Evolutionary conservation across 2,113 vertebrate genomes (phyloP), one percentile per base, ranked within the genome.

Genomic region (Acanthisitta chloris): DNA sequence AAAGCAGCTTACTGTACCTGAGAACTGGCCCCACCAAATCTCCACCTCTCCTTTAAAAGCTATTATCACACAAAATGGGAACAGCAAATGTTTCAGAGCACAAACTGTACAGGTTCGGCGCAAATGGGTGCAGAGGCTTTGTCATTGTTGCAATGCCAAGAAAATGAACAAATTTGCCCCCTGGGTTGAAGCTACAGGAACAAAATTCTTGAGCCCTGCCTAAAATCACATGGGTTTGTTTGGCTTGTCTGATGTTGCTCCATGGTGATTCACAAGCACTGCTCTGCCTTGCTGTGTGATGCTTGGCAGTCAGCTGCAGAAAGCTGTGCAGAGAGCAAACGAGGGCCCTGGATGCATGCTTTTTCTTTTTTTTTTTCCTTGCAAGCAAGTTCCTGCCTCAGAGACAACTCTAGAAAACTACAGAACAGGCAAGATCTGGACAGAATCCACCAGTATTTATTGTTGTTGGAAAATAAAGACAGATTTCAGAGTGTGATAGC

Each of bases 141-240:
- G 78, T 31, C 48, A 40, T 55, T 86, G 64, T 74, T 95, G 57
- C 67, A 74, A 69, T 88, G 80, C 86, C 94, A 93, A 54, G 14
- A 72, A 95, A 92, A 94, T 71, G 81, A 97, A 86, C 79, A 78
- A 83, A 96, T 92, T 88, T 90, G 78, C 86, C 95, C 87, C 85
- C 93, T 73, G 90, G 94, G 94, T 73, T 84, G 93, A 95, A 97
- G 82, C 79, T 88, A 69, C 88, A 94, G 89, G 85, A 96, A 93
- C 38, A 38, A 67, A 95, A 92, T 94, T 88, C 80, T 93, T 88
- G 51, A 94, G 80, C 85, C 88, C 79, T 94, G 90, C 90, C 90
- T 95, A 90, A 83, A 94, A 96, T 97, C 95, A 96, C 96, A 92
- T 78, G 94, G 74, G 36, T 72, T 55, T 17, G 4, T 86, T 88